These are phyloP conservation scores for Macropodus opercularis DNA, from an alignment of 2,797 vertebrate species.

Conservation along the genomic window DNA sequence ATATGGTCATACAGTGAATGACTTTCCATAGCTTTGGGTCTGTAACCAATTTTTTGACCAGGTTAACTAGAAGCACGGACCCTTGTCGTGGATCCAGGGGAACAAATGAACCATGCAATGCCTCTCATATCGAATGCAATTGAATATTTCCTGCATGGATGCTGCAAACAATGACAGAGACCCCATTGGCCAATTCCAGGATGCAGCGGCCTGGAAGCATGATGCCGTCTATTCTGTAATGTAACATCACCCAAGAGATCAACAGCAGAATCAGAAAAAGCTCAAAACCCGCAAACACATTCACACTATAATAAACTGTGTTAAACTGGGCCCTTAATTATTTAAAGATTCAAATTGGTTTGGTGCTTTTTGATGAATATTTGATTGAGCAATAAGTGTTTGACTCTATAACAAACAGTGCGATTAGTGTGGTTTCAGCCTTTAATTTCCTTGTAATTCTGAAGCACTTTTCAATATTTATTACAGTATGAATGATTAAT, in stretches of 20 bases:
- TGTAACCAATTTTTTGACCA: background rate
- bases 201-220: conserved; percentile 9
- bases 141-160: conserved; percentile 14
- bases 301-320: conserved; percentile 23
- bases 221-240: conserved; percentile 16
- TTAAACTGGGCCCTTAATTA: conserved; percentile 29
- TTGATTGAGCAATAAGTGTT: conserved; percentile 28
- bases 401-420: too few relatives aligned
- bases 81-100: conserved; percentile 3
- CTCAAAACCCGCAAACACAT: conserved; percentile 8
- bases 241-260: conserved; percentile 5
- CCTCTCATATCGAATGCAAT: conserved; percentile 3
- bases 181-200: conserved; percentile 4
- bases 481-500: conserved; percentile 15
- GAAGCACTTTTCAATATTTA: conserved; percentile 4
- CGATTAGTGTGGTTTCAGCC: too few relatives aligned
- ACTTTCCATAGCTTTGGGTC: background rate
- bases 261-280: conserved; percentile 8
- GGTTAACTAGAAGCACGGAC: background rate
- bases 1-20: background rate
- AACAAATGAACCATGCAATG: conserved; percentile 4
- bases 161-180: conserved; percentile 16
- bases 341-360: conserved; percentile 45
- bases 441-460: background rate
- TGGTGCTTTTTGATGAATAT: conserved; percentile 45